phyloP scores from a whole-genome alignment of 2,113 vertebrate species.

The Phylloscopus trochilus region DNA sequence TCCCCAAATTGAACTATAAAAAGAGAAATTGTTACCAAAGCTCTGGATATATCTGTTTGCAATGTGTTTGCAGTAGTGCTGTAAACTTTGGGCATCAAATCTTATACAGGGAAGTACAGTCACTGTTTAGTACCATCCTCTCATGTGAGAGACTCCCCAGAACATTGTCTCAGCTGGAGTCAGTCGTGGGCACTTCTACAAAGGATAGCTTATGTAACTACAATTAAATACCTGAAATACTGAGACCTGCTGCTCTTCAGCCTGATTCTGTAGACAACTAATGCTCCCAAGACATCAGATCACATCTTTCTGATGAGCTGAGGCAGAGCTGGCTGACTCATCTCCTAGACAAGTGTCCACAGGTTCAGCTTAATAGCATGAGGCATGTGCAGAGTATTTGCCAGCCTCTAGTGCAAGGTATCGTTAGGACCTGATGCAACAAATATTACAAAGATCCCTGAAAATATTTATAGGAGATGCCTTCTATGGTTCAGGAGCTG shows the following conservation, averaged over 20 bases:
- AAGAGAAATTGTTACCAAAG: not conserved
- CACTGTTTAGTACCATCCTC: not conserved
- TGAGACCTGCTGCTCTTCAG: not conserved
- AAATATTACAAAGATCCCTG: not conserved
- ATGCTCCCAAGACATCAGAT: not conserved
- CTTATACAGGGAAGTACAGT: not conserved
- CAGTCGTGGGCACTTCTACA: not conserved
- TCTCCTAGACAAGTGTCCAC: not conserved
- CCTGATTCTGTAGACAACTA: not conserved
- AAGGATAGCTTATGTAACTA: not conserved
- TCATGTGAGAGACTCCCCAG: not conserved
- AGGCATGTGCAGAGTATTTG: not conserved
- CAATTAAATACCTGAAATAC: not conserved
- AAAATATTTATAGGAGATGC: not conserved
- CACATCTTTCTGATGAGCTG: not conserved
- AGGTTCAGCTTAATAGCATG: conserved; percentile 1
- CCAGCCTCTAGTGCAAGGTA: not conserved
- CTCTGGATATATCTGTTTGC: not conserved
- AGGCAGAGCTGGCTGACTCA: not conserved
- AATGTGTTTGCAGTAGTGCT: not conserved
- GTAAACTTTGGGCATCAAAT: not conserved
- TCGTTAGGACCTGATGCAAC: not conserved
- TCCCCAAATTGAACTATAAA: not conserved
- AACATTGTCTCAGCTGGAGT: not conserved
- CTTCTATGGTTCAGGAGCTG: not conserved